phyloP scores from a whole-genome alignment of 2,888 invertebrate genomes.

The Xestia c-nigrum region DNA sequence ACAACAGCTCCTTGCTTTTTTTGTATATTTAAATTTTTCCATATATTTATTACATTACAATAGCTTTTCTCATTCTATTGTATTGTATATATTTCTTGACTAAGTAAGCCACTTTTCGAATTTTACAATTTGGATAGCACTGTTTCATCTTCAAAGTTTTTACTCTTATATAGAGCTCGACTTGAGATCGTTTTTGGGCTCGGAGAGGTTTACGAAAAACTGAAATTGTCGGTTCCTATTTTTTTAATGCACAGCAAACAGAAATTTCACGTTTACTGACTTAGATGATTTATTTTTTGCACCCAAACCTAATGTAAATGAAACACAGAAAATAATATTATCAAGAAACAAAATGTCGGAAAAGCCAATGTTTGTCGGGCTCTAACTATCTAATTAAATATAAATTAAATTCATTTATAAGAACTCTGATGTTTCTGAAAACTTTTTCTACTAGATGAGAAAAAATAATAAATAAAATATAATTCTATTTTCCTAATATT shows the following conservation, averaged over 20 bases:
- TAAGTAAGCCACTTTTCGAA: slow-evolving; percentile 81
- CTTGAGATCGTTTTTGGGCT: slow-evolving; percentile 45
- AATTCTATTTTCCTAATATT: slow-evolving; percentile 89
- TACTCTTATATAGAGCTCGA: slow-evolving; percentile 60
- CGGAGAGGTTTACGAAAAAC: slow-evolving; percentile 16
- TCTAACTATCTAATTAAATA: slow-evolving; percentile 60
- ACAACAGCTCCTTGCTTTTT: slow-evolving; percentile 72
- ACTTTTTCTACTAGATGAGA: slow-evolving; percentile 80
- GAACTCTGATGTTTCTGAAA: slow-evolving; percentile 82
- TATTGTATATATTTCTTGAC: slow-evolving; percentile 82
- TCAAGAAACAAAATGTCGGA: slow-evolving; percentile 4
- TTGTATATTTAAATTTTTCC: slow-evolving; percentile 76
- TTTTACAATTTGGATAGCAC: slow-evolving; percentile 71
- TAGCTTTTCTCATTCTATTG: slow-evolving; percentile 70
- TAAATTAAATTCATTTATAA: slow-evolving; percentile 70
- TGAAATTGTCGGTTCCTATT: slow-evolving; percentile 17
- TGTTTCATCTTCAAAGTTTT: slow-evolving; percentile 69
- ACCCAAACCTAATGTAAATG: slow-evolving; percentile 39
- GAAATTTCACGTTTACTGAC: slow-evolving; percentile 14
- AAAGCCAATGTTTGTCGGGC: slow-evolving; percentile 58
- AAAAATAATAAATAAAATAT: slow-evolving; percentile 73
- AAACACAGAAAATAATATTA: slow-evolving; percentile 28
- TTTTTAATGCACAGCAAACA: slow-evolving; percentile 42
- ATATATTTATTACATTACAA: slow-evolving; percentile 76
- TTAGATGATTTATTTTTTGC: slow-evolving; percentile 37